Evolutionary conservation across 2,888 invertebrate genomes (phyloP), one percentile per base, ranked within the genome.

Genomic region (Troides aeacus): DNA sequence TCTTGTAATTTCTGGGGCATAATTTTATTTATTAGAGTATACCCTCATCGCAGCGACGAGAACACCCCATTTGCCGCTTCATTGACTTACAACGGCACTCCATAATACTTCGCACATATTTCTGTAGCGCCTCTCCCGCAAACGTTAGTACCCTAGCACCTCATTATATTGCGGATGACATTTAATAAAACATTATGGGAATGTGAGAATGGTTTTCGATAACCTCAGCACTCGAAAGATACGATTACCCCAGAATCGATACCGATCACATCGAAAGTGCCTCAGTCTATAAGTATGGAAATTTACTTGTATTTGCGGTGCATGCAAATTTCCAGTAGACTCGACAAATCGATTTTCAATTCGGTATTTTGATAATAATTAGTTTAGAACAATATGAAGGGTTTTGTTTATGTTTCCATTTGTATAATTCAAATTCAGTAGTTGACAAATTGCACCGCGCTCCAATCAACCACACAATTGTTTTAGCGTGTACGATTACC

Each of bases 31-130:
- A 92, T 92, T 92, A 92, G 90, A 90, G 88, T 87, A 82, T 86
- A 84, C 87, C 88, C 87, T 86, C 87, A 83, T 83, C 82, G 82
- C 78, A 81, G 84, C 84, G 82, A 79, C 85, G 85, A 85, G 90
- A 89, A 87, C 88, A 90, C 90, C 92, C 92, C 88, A 92, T 92
- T 92, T 92, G 82, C 89, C 90, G 91, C 91, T 87, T 92, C 92
- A 92, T 92, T 92, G 92, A 92, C 92, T 92, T 92, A 92, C 92
- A 92, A 92, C 91, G 91, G 87, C 89, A 88, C 90, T 91, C 89
- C 82, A 92, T 92, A 91, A 91, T 89, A 90, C 91, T 92, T 91
- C 86, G 87, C 92, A 92, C 92, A 92, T 92, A 92, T 92, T 92
- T 92, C 89, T 91, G 90, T 91, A 87, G 88, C 89, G 85, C 86